Evolutionary conservation across 2,113 vertebrate species (phyloP).

Genomic region (Ploceus nigricollis): DNA sequence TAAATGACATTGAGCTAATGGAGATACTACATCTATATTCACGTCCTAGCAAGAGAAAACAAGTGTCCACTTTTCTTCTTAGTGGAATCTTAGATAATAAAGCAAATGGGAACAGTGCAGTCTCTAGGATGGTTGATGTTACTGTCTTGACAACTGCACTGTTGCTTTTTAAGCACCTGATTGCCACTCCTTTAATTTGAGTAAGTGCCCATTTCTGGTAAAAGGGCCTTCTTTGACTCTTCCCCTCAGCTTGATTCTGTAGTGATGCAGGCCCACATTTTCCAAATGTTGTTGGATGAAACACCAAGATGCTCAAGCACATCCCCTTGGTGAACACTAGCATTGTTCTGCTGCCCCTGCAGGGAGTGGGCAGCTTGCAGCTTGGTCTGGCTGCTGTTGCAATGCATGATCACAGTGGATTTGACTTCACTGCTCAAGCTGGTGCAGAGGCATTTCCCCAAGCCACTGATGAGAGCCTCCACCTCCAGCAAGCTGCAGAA

Average conservation of each 20-base stretch:
- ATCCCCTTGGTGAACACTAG: accelerated
- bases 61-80: not conserved
- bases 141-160: not conserved
- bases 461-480: not conserved
- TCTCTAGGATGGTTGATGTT: not conserved
- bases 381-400: not conserved
- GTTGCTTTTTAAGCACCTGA: not conserved
- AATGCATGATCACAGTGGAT: not conserved
- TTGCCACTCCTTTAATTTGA: not conserved
- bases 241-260: not conserved
- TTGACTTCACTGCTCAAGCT: not conserved
- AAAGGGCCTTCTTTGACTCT: not conserved
- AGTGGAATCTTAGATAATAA: not conserved
- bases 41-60: not conserved
- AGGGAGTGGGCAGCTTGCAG: not conserved
- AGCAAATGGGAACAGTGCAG: no score
- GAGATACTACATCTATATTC: not conserved
- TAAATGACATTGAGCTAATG: not conserved
- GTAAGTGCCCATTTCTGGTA: not conserved
- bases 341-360: not conserved
- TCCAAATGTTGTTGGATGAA: not conserved
- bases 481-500: not conserved
- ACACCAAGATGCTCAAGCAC: accelerated
- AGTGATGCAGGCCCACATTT: not conserved
- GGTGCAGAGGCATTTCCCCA: not conserved